phyloP scores from a whole-genome alignment of 2,797 vertebrate genomes.

The Neosilurus mollespiculum region DNA sequence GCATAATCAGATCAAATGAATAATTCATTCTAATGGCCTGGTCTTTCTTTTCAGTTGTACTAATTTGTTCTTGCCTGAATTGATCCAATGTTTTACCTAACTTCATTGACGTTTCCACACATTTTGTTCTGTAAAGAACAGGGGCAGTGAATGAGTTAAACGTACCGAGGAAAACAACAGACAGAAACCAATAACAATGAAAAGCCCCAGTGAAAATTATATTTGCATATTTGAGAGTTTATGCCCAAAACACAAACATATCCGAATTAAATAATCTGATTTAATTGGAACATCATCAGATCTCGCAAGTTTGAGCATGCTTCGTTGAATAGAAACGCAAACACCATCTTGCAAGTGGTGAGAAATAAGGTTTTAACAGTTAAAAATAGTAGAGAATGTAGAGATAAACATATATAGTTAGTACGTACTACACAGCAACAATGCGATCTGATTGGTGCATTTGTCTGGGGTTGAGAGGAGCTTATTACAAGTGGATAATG shows the following conservation, averaged over 20 bases:
- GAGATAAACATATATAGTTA: no score
- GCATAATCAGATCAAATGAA: conserved; percentile 7
- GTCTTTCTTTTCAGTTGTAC: neutral
- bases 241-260: neutral
- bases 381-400: neutral
- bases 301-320: neutral
- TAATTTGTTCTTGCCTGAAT: neutral
- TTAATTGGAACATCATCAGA: neutral
- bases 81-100: neutral
- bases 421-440: no score
- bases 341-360: neutral
- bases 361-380: neutral
- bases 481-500: no score
- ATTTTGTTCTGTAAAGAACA: neutral
- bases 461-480: no score
- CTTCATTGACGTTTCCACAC: neutral
- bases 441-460: no score
- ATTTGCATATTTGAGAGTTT: conserved; percentile 1
- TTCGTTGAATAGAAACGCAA: neutral
- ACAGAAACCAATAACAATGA: neutral
- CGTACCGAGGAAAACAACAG: neutral
- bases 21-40: neutral
- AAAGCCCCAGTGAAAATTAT: neutral
- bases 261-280: neutral
- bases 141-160: neutral